Conservation (phyloP, 2,113 vertebrate species). For the Pampusana beccarii region DNA sequence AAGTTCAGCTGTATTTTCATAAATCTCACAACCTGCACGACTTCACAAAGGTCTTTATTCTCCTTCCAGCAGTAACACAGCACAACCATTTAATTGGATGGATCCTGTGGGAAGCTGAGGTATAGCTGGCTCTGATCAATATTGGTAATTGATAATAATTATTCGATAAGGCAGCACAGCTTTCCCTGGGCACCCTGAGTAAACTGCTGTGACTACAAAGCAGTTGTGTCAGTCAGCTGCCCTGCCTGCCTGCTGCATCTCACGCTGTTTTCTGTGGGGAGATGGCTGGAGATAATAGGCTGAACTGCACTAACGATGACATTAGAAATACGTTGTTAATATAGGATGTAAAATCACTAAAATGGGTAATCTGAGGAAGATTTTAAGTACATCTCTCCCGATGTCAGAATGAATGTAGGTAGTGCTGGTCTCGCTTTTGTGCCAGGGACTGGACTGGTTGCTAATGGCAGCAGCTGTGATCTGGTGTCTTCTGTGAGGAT, state of each 20-base stretch:
- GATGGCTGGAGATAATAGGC: not conserved
- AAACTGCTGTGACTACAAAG: not conserved
- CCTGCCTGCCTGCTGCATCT: not conserved
- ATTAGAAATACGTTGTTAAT: not conserved
- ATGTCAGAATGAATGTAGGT: not conserved
- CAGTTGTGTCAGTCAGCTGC: not conserved
- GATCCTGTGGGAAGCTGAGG: not conserved
- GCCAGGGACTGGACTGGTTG: not conserved
- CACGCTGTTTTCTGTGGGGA: not conserved
- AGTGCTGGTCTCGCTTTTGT: not conserved
- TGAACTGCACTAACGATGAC: not conserved
- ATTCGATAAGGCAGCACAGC: not conserved
- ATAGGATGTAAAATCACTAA: not conserved
- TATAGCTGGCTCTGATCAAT: not conserved
- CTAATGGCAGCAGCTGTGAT: not conserved
- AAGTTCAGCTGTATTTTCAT: not conserved
- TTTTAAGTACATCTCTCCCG: not conserved
- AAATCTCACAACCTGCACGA: not conserved
- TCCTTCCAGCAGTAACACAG: not conserved
- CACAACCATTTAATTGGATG: not conserved
- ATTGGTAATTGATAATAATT: conserved; percentile 28
- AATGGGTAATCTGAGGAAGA: not conserved
- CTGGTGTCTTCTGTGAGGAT: not conserved
- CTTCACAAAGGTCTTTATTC: not conserved
- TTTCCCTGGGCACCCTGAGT: not conserved